phyloP scores from a whole-genome alignment of 2,888 invertebrate genomes.

The Zygothrica quintamaculata region DNA sequence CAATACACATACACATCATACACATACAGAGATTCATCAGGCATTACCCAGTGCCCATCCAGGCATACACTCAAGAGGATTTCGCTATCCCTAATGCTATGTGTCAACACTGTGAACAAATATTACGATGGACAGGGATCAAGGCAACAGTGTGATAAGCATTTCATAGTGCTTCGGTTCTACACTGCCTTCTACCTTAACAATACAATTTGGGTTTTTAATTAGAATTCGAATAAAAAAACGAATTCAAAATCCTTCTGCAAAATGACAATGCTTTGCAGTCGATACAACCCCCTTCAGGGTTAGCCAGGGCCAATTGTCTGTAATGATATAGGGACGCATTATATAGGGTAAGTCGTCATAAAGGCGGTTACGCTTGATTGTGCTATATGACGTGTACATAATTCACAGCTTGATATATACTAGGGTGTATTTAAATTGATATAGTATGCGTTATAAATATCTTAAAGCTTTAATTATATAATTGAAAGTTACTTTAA shows the following conservation, averaged over 20 bases:
- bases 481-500: neutral
- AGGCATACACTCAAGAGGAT: conserved; percentile 80
- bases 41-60: conserved; percentile 38
- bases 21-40: too few relatives aligned
- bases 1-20: conserved; percentile 13
- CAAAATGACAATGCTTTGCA: conserved; percentile 48
- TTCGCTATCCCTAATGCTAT: conserved; percentile 72
- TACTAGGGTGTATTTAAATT: conserved; percentile 16
- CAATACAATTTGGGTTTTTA: conserved; percentile 74
- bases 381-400: conserved; percentile 77
- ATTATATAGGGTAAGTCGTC: conserved; percentile 48
- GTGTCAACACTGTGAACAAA: conserved; percentile 67
- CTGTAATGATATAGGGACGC: conserved; percentile 71
- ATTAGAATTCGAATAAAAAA: conserved; percentile 71
- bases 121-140: conserved; percentile 26
- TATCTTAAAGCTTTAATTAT: conserved; percentile 43
- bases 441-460: conserved; percentile 10
- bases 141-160: conserved; percentile 74
- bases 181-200: conserved; percentile 58
- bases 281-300: conserved; percentile 53
- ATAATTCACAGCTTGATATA: conserved; percentile 60
- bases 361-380: conserved; percentile 76
- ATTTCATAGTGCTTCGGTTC: conserved; percentile 41
- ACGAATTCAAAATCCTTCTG: conserved; percentile 51
- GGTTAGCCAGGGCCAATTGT: conserved; percentile 57